Evolutionary conservation across 2,797 vertebrate species (phyloP).

Genomic region (Micrastur ruficollis): DNA sequence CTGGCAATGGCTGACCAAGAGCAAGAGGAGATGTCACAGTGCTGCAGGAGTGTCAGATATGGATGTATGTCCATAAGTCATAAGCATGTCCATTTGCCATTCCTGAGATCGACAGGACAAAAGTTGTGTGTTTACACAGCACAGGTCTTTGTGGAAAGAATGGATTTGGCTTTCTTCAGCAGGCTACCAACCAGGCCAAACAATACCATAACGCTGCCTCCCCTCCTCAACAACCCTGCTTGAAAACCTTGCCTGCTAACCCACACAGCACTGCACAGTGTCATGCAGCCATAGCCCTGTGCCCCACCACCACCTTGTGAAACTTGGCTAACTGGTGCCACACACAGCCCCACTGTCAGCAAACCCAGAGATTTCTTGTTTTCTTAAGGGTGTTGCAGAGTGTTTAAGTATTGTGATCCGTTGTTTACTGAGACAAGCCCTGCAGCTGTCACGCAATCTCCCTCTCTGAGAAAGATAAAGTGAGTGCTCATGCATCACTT

Average conservation of each 20-base stretch:
- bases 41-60: not conserved
- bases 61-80: not conserved
- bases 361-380: not conserved
- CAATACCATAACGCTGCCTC: not conserved
- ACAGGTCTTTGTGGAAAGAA: not conserved
- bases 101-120: not conserved
- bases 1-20: not conserved
- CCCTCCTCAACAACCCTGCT: not conserved
- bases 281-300: not conserved
- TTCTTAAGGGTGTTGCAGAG: not conserved
- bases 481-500: slow-evolving; percentile 46
- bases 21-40: not conserved
- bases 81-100: rapidly evolving
- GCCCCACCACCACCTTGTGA: not conserved
- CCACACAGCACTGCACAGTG: rapidly evolving
- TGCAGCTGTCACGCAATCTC: not conserved
- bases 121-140: not conserved
- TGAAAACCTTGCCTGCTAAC: not conserved
- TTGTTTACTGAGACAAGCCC: not conserved
- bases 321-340: not conserved
- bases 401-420: not conserved
- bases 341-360: not conserved
- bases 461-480: not conserved
- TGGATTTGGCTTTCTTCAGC: not conserved
- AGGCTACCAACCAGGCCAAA: not conserved